Base-by-base conservation (phyloP, 1,140 invertebrate species). In the Pseudomyrmex pallidus region DNA sequence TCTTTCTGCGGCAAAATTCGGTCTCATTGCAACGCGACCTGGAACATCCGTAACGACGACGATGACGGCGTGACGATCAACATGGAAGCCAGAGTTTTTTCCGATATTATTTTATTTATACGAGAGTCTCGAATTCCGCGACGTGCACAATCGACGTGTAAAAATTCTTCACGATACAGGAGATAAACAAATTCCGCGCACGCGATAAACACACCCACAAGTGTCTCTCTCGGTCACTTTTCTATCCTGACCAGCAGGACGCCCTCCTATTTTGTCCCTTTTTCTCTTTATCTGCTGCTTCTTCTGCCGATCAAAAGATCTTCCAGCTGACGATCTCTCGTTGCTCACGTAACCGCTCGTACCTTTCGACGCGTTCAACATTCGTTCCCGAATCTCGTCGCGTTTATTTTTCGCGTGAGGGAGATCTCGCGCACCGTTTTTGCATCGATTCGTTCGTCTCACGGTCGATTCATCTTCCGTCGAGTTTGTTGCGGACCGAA, bases 291-390 rank as follows among this genome's bases (percentile, higher is more conserved):
- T 70, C 52, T 52, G 48, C 52, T 52, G 59, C 62, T 73, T 89
- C 85, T 87, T 85, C 87, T 46, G 50, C 13, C 17, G 54, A 74
- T 62, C 25, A 87, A 87, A 88, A 13, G 22, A 89, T 89, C 88
- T 89, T 89, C 88, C 87, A 82, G 82, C 59, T 83, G 87, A 88
- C 63, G 84, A 86, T 72, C 48, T 72, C 48, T 68, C 54, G 76
- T 44, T 59, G 64, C 50, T 46, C 57, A 78, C 64, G 50, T 35
- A 25, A 76, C 72, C 66, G 57, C 13, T 82, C 35, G 35, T 35
- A 35, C 35, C 54, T 59, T 44, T 54, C 25, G 12, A 20, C 48
- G 54, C 46, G 52, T 9, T 46, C 17, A 66, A 50, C 10, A 76
- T 15, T 54, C 61, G n/a, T 48, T 12, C 56, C 25, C 46, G 15